Evolutionary conservation across 2,797 vertebrate species (phyloP), one percentile per base, ranked within the genome.

Genomic region (Distichodus sexfasciatus): DNA sequence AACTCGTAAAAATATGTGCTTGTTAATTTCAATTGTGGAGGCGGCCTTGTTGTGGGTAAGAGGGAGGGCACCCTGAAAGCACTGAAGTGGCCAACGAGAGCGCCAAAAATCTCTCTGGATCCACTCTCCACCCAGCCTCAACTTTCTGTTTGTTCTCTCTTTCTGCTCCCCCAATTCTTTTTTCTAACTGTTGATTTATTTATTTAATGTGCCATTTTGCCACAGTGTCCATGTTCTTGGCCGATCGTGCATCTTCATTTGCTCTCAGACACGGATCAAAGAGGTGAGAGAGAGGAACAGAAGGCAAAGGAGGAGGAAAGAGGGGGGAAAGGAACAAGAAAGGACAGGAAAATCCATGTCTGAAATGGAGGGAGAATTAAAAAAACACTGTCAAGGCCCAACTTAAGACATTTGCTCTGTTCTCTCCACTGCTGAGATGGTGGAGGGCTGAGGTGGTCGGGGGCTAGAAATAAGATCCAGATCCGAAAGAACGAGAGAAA

Each of bases 1-100:
- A 85, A 85, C 87, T 88, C 84, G 85, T 84, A 83, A 88, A 91
- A 91, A 87, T 85, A 91, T 90, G 88, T 87, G 89, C 89, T 86
- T 88, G 88, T 90, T 91, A 89, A 91, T 91, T 90, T 88, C 86
- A 84, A 84, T 84, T 84, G 86, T 82, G 83, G 85, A 85, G 76
- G 53, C 63, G 2, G 84, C 87, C 87, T 91, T 92, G 87, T 90
- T 91, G 91, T 91, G 91, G 91, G 85, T 78, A 83, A 24, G 54
- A 57, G 75, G 80, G 77, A 82, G 82, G 80, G 84, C 63, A 76
- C 67, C 79, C 28, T 28, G 50, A 75, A 77, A 59, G 76, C 84
- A 86, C 88, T 90, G 87, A 91, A 91, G 89, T 89, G 89, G 90
- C 84, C 77, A 70, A 85, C 81, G 83, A 82, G 81, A 84, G 87